A percentile compares a stretch with the other conserved stretches of the same genome.
These are phyloP conservation scores for Muscicapa comitata DNA, from an alignment of 2,797 vertebrate species.

Conservation along the genomic window DNA sequence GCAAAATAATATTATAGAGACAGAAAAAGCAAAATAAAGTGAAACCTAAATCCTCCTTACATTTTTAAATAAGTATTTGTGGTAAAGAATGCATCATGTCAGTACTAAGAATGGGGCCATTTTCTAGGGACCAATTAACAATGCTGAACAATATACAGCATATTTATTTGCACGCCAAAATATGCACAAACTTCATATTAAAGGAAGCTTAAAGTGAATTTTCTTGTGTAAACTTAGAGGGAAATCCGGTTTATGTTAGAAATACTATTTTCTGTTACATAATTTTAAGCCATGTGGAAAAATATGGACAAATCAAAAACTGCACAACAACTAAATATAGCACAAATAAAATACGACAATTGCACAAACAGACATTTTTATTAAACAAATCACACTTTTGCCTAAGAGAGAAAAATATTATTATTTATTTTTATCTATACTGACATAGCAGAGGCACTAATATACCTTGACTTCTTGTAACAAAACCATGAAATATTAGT, in stretches of 20 bases:
- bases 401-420: background rate
- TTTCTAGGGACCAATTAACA: background rate
- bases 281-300: background rate
- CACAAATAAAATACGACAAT: background rate
- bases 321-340: background rate
- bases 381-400: background rate
- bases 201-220: background rate
- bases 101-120: background rate
- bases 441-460: background rate
- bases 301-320: background rate
- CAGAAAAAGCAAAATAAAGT: constrained; percentile 56
- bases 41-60: constrained; percentile 1
- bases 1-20: constrained; percentile 32
- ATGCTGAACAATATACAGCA: background rate
- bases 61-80: background rate
- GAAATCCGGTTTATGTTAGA: background rate
- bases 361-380: background rate
- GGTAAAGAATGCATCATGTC: background rate
- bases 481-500: background rate
- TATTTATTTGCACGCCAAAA: background rate
- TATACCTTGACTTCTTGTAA: background rate
- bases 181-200: background rate
- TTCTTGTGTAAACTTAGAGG: background rate
- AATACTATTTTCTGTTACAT: background rate
- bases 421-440: background rate